Evolutionary conservation across 30 jellyfish, hydroid and myxozoan genomes (phyloP).

Genomic region (Clytia hemisphaerica): DNA sequence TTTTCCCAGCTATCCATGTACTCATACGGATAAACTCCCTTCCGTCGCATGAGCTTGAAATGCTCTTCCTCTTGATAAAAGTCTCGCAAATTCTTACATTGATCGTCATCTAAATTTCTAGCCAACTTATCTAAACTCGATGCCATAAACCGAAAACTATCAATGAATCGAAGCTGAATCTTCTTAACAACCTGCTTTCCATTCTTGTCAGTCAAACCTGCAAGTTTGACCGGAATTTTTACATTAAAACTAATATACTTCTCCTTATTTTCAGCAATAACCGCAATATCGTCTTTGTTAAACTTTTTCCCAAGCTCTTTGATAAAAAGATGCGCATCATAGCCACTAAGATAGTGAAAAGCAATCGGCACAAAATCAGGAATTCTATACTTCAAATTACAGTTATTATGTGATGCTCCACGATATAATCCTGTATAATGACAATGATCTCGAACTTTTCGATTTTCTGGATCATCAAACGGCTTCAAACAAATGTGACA

Average conservation of each 20-base stretch:
- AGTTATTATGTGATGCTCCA: constrained; percentile 48
- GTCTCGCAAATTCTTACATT: background rate
- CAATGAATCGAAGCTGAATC: background rate
- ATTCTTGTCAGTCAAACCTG: background rate
- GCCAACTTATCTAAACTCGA: background rate
- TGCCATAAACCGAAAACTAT: constrained; percentile 5
- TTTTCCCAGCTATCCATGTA: constrained; percentile 35
- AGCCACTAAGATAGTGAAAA: constrained; percentile 40
- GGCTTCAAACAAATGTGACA: constrained; percentile 8
- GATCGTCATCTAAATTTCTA: background rate
- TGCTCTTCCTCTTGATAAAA: background rate
- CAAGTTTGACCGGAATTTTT: background rate
- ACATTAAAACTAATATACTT: background rate
- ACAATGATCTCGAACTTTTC: constrained; percentile 47
- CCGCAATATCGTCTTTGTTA: background rate
- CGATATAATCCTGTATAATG: constrained; percentile 43
- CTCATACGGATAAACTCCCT: constrained; percentile 66
- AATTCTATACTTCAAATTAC: constrained; percentile 25
- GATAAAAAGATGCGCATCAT: constrained; percentile 46
- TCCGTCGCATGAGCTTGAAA: constrained; percentile 26
- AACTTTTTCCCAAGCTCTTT: constrained; percentile 17
- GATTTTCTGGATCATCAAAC: background rate
- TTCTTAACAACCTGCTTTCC: background rate
- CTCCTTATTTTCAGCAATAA: background rate
- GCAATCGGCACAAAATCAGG: constrained; percentile 18